phyloP scores from a whole-genome alignment of 2,113 vertebrate species.

The Perca schrenkii region DNA sequence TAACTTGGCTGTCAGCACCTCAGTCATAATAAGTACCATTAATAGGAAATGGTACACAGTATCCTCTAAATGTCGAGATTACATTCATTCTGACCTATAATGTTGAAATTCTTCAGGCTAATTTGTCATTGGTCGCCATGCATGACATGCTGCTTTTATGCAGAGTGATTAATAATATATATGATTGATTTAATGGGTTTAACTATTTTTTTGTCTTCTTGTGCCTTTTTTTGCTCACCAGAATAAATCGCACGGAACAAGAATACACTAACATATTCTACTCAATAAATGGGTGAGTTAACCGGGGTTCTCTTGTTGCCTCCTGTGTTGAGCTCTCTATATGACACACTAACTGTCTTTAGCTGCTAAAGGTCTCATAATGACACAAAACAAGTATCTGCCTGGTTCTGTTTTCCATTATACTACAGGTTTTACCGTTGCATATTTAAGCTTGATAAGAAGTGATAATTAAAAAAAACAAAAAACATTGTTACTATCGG shows the following conservation, averaged over 20 bases:
- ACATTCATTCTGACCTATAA: not conserved
- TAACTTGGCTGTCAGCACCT: too few relatives aligned
- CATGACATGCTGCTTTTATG: not conserved
- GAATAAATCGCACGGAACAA: constrained; percentile 79
- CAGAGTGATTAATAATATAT: too few relatives aligned
- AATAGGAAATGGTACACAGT: too few relatives aligned
- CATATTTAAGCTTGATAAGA: too few relatives aligned
- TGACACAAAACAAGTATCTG: too few relatives aligned
- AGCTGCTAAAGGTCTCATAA: not conserved
- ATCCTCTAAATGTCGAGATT: not conserved
- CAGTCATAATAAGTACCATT: too few relatives aligned
- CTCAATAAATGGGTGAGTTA: constrained; percentile 83
- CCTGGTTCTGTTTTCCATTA: too few relatives aligned
- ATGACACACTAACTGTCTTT: not conserved
- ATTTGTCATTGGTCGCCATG: not conserved
- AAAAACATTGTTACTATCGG: too few relatives aligned
- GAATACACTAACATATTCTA: constrained; percentile 79
- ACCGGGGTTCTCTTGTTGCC: not conserved
- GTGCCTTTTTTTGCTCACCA: constrained; percentile 21
- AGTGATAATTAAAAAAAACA: too few relatives aligned
- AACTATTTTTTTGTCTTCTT: not conserved
- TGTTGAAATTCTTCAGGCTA: not conserved
- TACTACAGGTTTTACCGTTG: too few relatives aligned
- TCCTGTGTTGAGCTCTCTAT: not conserved
- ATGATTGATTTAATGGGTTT: too few relatives aligned